Evolutionary conservation across 2,797 vertebrate genomes (phyloP).

Genomic region (Selene dorsalis): DNA sequence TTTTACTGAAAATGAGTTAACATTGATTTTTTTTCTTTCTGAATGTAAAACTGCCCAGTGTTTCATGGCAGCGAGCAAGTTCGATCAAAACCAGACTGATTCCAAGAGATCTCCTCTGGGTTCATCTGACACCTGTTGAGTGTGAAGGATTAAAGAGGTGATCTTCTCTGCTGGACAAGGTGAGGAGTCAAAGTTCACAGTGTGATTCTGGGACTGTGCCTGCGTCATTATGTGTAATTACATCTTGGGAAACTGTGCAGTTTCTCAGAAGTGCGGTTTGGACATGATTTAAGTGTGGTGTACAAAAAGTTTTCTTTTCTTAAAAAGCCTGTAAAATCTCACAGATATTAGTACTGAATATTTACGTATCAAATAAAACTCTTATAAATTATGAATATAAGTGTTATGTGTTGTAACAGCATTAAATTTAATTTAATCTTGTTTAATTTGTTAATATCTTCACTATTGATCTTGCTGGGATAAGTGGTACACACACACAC

Average conservation of each 20-base stretch:
- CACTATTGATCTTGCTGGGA: neutral
- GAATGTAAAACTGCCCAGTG: neutral
- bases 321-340: no score
- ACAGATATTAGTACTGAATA: neutral
- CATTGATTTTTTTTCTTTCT: neutral
- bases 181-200: conserved; percentile 5
- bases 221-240: neutral
- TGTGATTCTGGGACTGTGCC: neutral
- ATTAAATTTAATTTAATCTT: neutral
- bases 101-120: neutral
- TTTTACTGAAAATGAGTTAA: neutral
- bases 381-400: no score
- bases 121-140: neutral
- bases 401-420: neutral
- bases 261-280: neutral
- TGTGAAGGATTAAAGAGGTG: neutral
- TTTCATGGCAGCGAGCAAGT: neutral
- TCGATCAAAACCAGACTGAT: conserved; percentile 11
- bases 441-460: neutral
- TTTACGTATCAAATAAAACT: neutral
- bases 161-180: neutral
- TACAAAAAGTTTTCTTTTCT: neutral
- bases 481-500: neutral
- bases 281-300: no score
- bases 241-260: neutral